phyloP scores from a whole-genome alignment of 1,140 invertebrate genomes.

The Drosophila pectinifera region DNA sequence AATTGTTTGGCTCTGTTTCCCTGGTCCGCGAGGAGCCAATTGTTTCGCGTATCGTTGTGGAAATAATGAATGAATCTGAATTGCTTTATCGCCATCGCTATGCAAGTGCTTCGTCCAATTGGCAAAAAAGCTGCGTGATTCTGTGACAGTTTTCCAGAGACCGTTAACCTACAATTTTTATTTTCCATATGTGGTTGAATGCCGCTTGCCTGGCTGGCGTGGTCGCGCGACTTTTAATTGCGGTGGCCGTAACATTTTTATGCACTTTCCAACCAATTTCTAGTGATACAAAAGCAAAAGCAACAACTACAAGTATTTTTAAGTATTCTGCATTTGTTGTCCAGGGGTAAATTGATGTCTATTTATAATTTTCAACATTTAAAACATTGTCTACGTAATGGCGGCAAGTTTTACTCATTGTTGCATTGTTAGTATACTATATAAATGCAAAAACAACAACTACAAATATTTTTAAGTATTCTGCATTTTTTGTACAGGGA shows the following conservation, averaged over 20 bases:
- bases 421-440: too few species aligned
- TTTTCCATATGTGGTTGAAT: conserved; percentile 20
- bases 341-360: background rate
- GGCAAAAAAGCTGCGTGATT: conserved; percentile 53
- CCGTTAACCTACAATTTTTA: conserved; percentile 1
- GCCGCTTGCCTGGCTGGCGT: background rate
- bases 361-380: background rate
- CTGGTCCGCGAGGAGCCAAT: conserved; percentile 33
- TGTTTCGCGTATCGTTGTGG: conserved; percentile 56
- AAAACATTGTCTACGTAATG: background rate
- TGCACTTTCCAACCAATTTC: conserved; percentile 22
- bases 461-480: conserved; percentile 24
- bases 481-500: background rate
- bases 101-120: conserved; percentile 29
- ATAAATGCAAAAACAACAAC: conserved; percentile 24
- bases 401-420: background rate
- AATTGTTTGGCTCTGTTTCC: conserved; percentile 57
- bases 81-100: conserved; percentile 33
- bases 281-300: conserved; percentile 19
- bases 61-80: conserved; percentile 73
- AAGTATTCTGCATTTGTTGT: conserved; percentile 14
- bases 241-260: conserved; percentile 23
- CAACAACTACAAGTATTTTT: conserved; percentile 19
- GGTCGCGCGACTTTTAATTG: conserved; percentile 46
- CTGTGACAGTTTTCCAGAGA: conserved; percentile 59